Base-by-base conservation (phyloP, 2,113 vertebrate genomes). In the Microcebus ravelobensis region DNA sequence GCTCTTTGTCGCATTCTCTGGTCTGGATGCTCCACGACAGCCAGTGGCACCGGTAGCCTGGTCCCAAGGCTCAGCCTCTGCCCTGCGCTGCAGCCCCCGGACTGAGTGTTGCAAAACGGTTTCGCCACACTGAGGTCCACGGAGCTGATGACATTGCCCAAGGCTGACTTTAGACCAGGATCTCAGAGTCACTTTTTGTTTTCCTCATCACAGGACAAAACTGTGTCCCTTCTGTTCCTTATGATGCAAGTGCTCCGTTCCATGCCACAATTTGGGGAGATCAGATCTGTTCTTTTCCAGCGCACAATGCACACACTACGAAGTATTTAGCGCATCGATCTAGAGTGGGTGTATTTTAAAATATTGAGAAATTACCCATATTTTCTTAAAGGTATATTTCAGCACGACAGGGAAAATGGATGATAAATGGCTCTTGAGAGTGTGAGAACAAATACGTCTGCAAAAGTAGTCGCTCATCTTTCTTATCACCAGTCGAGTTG, bases 31-130 rank as follows among this genome's bases (percentile, higher is more conserved):
- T 4, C 81, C 27, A 3, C 0, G 0, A 10, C 1, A 13, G 65
- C 59, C 50, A 0, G 1, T 15, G 15, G 52, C 52, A 4, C 25
- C 11, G 2, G 15, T 11, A 63, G 18, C 80, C 55, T 4, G 10
- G 27, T 17, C 48, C 39, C 18, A 23, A 29, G 48, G 27, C 39
- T 52, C 90, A 9, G 77, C 20, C 29, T 81, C 83, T 79, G n/a
- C 15, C 18, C 65, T 45, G 29, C 5, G 15, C 6, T 34, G 70
- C 68, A 45, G 71, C 39, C 55, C 6, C 23, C 8, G 68, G 17
- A 34, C 55, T 15, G 27, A 42, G 31, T 27, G 18, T 68, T 80
- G 57, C 34, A 65, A 17, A 36, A 25, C 20, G 31, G 18, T 18
- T 57, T 67, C 23, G 9, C 73, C 31, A 11, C 21, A 4, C 8